Percentiles rank a stretch among this genome's conserved stretches.
These are phyloP conservation scores for Bos javanicus DNA, from an alignment of 2,113 vertebrate genomes.

Conservation along the genomic window DNA sequence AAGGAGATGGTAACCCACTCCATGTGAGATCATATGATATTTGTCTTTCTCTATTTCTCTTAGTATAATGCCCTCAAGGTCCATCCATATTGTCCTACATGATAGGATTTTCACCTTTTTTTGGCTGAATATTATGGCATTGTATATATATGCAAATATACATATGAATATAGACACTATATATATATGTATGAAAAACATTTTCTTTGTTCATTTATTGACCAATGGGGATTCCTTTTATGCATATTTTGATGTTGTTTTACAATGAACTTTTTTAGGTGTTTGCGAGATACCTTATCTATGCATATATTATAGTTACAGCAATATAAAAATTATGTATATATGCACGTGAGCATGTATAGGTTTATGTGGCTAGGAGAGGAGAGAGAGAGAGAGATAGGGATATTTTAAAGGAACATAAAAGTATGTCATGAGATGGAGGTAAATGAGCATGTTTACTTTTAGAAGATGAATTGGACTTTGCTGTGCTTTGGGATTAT, in stretches of 20 bases:
- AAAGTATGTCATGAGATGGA: neutral
- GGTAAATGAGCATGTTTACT: neutral
- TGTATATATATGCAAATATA: neutral
- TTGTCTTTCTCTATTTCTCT: neutral
- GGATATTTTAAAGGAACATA: neutral
- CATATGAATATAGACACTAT: neutral
- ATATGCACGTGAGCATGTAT: neutral
- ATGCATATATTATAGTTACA: neutral
- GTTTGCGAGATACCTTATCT: neutral
- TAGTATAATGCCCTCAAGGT: neutral
- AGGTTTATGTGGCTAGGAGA: neutral
- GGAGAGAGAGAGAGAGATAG: neutral
- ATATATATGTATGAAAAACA: neutral
- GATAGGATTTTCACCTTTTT: neutral
- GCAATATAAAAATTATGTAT: neutral
- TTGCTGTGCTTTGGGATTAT: neutral
- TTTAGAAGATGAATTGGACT: neutral
- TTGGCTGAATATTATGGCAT: neutral
- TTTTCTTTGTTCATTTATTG: neutral
- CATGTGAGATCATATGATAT: neutral
- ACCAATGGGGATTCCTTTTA: neutral
- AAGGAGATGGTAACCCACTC: too few relatives aligned
- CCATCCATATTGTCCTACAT: neutral
- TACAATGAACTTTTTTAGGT: neutral
- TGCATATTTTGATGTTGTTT: neutral